Conservation (phyloP, 2,888 invertebrate genomes). For the Acanthosepion pharaonis region DNA sequence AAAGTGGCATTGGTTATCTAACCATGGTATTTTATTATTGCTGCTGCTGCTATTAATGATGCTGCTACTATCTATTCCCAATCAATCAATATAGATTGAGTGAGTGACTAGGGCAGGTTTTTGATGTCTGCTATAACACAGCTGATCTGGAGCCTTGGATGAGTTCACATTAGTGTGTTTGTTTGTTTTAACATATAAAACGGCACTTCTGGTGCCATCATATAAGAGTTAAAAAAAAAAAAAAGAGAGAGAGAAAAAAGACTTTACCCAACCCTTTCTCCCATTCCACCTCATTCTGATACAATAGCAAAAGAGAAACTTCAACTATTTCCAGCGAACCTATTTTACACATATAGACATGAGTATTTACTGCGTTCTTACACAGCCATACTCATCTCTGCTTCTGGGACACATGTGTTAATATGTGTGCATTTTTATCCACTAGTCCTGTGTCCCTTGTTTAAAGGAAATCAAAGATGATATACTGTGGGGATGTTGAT, state of each 20-base stretch:
- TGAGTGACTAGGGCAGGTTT: not conserved
- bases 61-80: slow-evolving; percentile 33
- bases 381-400: not conserved
- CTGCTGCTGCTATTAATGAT: not conserved
- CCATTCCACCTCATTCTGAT: not conserved
- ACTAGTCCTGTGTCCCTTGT: not conserved
- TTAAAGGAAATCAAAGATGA: not conserved
- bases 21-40: not conserved
- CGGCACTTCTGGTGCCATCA: too few relatives aligned
- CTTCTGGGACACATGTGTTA: not conserved
- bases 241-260: too few relatives aligned
- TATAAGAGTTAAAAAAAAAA: too few relatives aligned
- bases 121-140: not conserved
- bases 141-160: not conserved
- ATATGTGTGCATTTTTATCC: not conserved
- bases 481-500: not conserved
- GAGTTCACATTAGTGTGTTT: too few relatives aligned
- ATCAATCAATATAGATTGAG: not conserved
- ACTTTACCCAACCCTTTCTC: too few relatives aligned
- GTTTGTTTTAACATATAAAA: too few relatives aligned
- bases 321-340: not conserved
- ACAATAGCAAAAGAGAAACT: not conserved
- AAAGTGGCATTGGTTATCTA: not conserved
- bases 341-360: not conserved
- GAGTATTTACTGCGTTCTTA: not conserved